A percentile compares a stretch with the other conserved stretches of the same genome.
Conservation (phyloP, 2,113 vertebrate genomes). For the Columba janthina region DNA sequence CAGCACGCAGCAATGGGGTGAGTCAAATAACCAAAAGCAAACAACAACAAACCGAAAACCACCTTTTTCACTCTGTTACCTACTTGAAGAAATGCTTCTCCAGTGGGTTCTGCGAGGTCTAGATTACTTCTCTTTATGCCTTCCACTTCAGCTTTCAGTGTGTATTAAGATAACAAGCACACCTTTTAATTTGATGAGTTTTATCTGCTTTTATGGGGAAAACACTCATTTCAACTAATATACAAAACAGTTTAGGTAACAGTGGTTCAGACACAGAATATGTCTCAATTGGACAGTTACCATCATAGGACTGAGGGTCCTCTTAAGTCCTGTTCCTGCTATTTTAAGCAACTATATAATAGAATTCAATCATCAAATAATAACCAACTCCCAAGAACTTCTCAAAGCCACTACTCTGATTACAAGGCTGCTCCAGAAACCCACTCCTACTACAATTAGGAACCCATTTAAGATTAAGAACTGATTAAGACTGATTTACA, state of each 20-base stretch:
- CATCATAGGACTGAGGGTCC: not conserved
- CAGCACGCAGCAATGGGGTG: not conserved
- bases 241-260: not conserved
- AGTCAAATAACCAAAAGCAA: slow-evolving; percentile 14
- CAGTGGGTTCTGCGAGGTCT: not conserved
- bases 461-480: slow-evolving; percentile 24
- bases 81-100: not conserved
- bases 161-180: not conserved
- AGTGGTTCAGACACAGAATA: not conserved
- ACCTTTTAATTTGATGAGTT: not conserved
- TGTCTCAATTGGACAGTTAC: not conserved
- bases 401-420: not conserved
- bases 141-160: not conserved
- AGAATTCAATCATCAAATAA: not conserved
- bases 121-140: not conserved
- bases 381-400: slow-evolving; percentile 16
- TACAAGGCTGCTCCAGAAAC: slow-evolving; percentile 7
- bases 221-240: not conserved
- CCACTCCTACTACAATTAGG: not conserved
- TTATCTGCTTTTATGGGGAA: not conserved
- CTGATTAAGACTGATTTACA: not conserved
- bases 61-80: not conserved
- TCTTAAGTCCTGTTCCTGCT: not conserved
- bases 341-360: slow-evolving; percentile 14
- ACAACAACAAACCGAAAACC: not conserved